A percentile compares a stretch with the other conserved stretches of the same genome.
Conservation (phyloP, 2,113 vertebrate species). For the Amphilophus citrinellus region DNA sequence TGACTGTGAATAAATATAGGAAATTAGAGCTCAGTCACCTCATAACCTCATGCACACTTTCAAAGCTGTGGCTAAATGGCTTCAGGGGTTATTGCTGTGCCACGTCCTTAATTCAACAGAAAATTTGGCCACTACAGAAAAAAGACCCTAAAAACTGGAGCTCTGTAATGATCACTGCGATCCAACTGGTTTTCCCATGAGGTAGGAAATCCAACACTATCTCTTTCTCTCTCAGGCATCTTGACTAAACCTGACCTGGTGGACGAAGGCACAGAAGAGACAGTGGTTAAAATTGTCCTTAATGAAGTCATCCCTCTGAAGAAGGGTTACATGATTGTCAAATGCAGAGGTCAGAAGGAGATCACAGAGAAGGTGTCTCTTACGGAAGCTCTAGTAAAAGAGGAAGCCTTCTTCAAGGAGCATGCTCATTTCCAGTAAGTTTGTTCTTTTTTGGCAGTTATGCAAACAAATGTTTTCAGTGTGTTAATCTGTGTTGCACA, state of each 20-base stretch:
- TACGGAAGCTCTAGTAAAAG: constrained; percentile 78
- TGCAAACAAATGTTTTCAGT: background rate
- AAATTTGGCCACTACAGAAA: too few species aligned
- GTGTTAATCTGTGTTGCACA: background rate
- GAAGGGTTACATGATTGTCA: constrained; percentile 93
- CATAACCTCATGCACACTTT: too few species aligned
- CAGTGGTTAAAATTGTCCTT: constrained; percentile 76
- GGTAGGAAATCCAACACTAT: background rate
- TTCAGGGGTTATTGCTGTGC: too few species aligned
- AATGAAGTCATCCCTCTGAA: constrained; percentile 84
- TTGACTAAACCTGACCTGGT: constrained; percentile 92
- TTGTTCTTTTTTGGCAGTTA: background rate
- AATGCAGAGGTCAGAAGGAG: constrained; percentile 88
- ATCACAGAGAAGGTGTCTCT: constrained; percentile 79
- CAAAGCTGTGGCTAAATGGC: too few species aligned
- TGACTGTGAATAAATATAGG: background rate
- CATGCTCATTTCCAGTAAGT: constrained; percentile 83
- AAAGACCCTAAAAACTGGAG: too few species aligned
- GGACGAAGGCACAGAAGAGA: constrained; percentile 86
- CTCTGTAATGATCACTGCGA: too few species aligned
- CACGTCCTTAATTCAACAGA: too few species aligned
- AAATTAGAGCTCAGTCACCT: too few species aligned
- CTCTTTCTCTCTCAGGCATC: constrained; percentile 78
- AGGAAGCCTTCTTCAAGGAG: constrained; percentile 83
- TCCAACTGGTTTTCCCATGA: too few species aligned